Conservation (phyloP, 2,888 invertebrate species). For the Drosophila fulvimacula region DNA sequence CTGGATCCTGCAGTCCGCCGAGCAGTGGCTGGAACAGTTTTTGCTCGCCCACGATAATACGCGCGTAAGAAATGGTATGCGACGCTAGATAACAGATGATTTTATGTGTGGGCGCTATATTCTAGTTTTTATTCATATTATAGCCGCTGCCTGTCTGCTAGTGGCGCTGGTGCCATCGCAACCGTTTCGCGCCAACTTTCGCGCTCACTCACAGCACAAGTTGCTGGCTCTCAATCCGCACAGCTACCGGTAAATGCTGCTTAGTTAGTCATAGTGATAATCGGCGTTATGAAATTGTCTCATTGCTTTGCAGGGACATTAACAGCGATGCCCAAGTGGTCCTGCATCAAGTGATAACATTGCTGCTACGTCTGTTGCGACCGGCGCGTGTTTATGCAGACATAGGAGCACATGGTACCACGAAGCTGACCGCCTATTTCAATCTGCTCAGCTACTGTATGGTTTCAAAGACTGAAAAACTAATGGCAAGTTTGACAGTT, state of each 20-base stretch:
- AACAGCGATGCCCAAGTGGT: constrained; percentile 87
- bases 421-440: constrained; percentile 96
- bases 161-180: constrained; percentile 96
- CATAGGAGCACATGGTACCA: constrained; percentile 93
- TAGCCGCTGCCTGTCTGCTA: constrained; percentile 94
- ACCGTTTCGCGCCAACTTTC: constrained; percentile 94
- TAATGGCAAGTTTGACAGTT: constrained; percentile 89
- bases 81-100: background rate
- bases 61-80: constrained; percentile 91
- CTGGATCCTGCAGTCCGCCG: constrained; percentile 96
- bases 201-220: constrained; percentile 86
- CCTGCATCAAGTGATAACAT: constrained; percentile 89
- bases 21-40: constrained; percentile 96
- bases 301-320: constrained; percentile 82
- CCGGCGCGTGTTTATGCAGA: constrained; percentile 95
- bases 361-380: constrained; percentile 90
- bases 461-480: constrained; percentile 94
- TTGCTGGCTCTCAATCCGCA: constrained; percentile 77
- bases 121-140: constrained; percentile 15
- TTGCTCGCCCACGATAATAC: constrained; percentile 93
- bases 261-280: background rate
- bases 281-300: background rate
- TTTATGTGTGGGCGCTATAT: background rate
- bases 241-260: constrained; percentile 74
- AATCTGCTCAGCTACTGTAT: constrained; percentile 96